A percentile compares a stretch with the other conserved stretches of the same genome.
phyloP scores from a whole-genome alignment of 2,113 vertebrate genomes.

The Suricata suricatta region DNA sequence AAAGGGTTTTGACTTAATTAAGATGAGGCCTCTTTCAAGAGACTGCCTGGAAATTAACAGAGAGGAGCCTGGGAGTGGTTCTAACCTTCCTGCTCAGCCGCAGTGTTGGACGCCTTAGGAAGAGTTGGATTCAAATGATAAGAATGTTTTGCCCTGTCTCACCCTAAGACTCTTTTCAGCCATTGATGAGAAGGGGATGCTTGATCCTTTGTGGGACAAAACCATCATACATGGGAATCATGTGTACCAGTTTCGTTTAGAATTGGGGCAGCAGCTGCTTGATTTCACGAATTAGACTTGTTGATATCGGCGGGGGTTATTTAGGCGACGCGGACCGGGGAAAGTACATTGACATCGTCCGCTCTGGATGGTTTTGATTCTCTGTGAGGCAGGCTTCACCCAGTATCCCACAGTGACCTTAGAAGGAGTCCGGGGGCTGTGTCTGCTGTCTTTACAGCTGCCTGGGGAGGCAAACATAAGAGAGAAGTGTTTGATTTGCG shows the following conservation, averaged over 20 bases:
- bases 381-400: background rate
- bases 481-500: conserved; percentile 59
- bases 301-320: background rate
- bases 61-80: background rate
- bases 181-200: background rate
- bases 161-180: background rate
- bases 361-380: background rate
- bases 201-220: background rate
- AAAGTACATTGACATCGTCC: background rate
- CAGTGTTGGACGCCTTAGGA: background rate
- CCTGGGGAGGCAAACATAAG: background rate
- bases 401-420: background rate
- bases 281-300: background rate
- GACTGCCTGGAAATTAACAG: background rate
- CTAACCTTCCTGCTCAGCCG: background rate
- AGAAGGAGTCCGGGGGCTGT: background rate
- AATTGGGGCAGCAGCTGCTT: background rate
- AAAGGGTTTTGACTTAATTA: conserved; percentile 27
- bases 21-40: conserved; percentile 26
- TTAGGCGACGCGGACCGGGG: background rate
- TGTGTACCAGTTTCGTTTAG: background rate
- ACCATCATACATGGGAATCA: background rate
- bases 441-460: background rate
- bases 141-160: background rate
- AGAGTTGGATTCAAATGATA: background rate